Percentiles rank a stretch among this genome's conserved stretches.
Conservation (phyloP, 2,888 invertebrate species). For the Nephrotoma flavescens region DNA sequence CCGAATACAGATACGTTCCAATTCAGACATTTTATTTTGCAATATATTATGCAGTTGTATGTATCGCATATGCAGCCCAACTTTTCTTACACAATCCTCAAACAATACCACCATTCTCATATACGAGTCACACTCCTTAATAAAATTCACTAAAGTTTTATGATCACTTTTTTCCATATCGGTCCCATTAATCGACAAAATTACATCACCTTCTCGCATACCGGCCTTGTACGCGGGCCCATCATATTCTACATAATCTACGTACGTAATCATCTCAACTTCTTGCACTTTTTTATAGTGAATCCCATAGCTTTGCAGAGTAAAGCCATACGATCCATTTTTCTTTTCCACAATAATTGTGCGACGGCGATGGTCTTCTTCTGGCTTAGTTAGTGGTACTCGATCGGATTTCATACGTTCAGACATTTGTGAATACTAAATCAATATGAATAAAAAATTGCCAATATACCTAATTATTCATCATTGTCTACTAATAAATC, state of each 20-base stretch:
- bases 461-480: neutral
- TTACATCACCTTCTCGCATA: constrained; percentile 92
- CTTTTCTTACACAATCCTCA: constrained; percentile 91
- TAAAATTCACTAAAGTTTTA: constrained; percentile 79
- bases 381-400: constrained; percentile 51
- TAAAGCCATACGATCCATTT: constrained; percentile 86
- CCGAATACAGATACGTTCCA: constrained; percentile 64
- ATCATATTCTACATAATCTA: constrained; percentile 87
- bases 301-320: constrained; percentile 92
- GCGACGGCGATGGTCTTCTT: constrained; percentile 74
- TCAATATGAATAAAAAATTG: constrained; percentile 1
- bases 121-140: constrained; percentile 73
- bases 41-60: constrained; percentile 75
- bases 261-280: constrained; percentile 93
- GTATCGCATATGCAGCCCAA: constrained; percentile 53
- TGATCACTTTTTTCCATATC: constrained; percentile 94
- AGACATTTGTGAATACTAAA: constrained; percentile 7
- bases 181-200: constrained; percentile 88
- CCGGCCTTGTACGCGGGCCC: constrained; percentile 87
- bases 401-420: constrained; percentile 50
- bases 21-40: constrained; percentile 69
- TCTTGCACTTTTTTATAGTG: constrained; percentile 89
- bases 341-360: constrained; percentile 87
- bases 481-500: neutral
- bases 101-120: constrained; percentile 95